Conservation (phyloP, 2,888 invertebrate genomes). For the Drosophila bunnanda region DNA sequence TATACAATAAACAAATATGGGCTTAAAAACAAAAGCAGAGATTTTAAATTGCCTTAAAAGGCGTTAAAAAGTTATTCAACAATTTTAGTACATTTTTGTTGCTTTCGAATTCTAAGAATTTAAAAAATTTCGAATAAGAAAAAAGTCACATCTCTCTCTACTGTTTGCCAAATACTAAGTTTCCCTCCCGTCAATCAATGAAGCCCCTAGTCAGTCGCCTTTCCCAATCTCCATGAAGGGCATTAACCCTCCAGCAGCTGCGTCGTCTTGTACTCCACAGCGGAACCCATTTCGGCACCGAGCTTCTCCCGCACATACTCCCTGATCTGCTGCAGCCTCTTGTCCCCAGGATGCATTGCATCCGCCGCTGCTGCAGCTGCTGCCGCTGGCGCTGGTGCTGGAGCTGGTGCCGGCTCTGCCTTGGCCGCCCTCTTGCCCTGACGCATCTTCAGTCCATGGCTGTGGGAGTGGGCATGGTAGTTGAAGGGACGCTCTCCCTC, state of each 20-base stretch:
- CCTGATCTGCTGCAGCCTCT: conserved; percentile 68
- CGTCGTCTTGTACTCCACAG: conserved; percentile 77
- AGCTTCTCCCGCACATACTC: conserved; percentile 78
- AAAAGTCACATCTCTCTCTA: background rate
- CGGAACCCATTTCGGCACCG: conserved; percentile 77
- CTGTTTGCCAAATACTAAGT: background rate
- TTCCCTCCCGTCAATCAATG: background rate
- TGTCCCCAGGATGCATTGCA: conserved; percentile 33
- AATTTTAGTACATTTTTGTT: background rate
- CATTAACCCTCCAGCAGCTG: conserved; percentile 68
- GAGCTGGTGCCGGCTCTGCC: conserved; percentile 15
- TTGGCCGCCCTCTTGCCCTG: conserved; percentile 58
- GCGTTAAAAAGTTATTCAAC: background rate
- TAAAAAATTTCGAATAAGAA: background rate
- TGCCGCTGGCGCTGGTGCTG: conserved; percentile 1
- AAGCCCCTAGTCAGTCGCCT: background rate
- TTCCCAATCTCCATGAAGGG: background rate
- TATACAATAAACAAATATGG: too few relatives aligned
- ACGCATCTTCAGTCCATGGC: conserved; percentile 49
- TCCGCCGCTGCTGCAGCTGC: background rate
- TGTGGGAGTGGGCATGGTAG: conserved; percentile 83
- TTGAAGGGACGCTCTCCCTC: conserved; percentile 76
- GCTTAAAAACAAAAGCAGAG: background rate
- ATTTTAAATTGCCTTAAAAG: background rate
- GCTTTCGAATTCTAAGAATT: background rate